These are phyloP conservation scores for Neosalanx taihuensis DNA, from an alignment of 2,797 vertebrate species.

Conservation along the genomic window DNA sequence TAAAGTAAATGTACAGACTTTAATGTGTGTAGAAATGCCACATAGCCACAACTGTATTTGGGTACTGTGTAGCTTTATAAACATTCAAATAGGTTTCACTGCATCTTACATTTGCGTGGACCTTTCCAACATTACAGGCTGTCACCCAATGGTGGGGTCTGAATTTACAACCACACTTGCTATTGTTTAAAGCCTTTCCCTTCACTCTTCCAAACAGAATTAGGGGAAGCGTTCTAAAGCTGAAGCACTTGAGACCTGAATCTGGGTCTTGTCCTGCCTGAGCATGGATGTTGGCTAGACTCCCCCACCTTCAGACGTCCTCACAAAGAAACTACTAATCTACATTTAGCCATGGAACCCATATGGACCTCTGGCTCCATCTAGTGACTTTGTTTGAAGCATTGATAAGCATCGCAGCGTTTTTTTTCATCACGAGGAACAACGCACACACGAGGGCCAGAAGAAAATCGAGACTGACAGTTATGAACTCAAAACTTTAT, in stretches of 20 bases:
- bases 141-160: constrained; percentile 14
- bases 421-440: not conserved
- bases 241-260: not conserved
- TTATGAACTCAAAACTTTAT: constrained; percentile 70
- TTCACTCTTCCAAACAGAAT: constrained; percentile 22
- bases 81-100: not conserved
- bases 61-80: not conserved
- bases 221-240: constrained; percentile 3
- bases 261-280: not conserved
- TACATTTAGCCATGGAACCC: not conserved
- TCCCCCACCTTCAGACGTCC: not conserved
- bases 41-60: too few species aligned
- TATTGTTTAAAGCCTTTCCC: constrained; percentile 14
- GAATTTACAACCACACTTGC: constrained; percentile 9
- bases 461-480: constrained; percentile 10
- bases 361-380: constrained; percentile 39
- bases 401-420: not conserved
- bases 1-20: constrained; percentile 30
- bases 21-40: not conserved
- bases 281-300: not conserved
- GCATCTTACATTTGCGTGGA: constrained; percentile 23
- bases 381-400: constrained; percentile 41
- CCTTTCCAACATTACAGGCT: constrained; percentile 10
- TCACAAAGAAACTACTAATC: not conserved
- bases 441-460: not conserved